phyloP scores from a whole-genome alignment of 2,113 vertebrate species.

The Rhabdornis inornatus region DNA sequence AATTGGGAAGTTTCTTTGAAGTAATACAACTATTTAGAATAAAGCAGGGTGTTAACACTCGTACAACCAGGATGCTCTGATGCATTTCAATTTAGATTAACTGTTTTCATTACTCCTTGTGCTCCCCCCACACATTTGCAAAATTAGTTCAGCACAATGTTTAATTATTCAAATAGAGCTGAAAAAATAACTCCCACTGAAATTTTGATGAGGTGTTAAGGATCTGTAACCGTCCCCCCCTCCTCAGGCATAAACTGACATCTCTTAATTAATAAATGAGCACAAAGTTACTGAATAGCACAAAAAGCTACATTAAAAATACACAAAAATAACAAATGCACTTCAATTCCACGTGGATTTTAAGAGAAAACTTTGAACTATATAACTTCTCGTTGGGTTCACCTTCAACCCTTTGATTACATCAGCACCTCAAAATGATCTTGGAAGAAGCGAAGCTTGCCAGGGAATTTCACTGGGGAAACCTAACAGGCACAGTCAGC shows the following conservation, averaged over 20 bases:
- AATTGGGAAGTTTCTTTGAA: not conserved
- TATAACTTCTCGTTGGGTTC: not conserved
- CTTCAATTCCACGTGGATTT: not conserved
- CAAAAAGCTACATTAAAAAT: not conserved
- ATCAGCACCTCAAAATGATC: conserved; percentile 9
- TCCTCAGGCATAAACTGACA: not conserved
- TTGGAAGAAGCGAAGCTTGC: not conserved
- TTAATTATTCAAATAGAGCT: not conserved
- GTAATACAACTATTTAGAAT: not conserved
- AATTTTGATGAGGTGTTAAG: not conserved
- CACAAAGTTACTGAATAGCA: not conserved
- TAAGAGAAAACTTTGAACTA: not conserved
- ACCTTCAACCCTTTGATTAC: not conserved
- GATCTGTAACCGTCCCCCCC: not conserved
- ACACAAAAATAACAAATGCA: fast-evolving
- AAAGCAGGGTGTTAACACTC: fast-evolving
- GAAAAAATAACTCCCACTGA: not conserved
- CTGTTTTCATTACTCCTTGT: not conserved
- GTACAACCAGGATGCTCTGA: not conserved
- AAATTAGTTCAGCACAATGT: not conserved
- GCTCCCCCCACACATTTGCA: not conserved
- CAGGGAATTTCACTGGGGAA: conserved; percentile 27
- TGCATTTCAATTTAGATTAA: not conserved
- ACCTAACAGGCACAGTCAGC: not conserved
- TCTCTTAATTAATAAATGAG: not conserved